Evolutionary conservation across 2,113 vertebrate genomes (phyloP).

Genomic region (Myotis yumanensis): DNA sequence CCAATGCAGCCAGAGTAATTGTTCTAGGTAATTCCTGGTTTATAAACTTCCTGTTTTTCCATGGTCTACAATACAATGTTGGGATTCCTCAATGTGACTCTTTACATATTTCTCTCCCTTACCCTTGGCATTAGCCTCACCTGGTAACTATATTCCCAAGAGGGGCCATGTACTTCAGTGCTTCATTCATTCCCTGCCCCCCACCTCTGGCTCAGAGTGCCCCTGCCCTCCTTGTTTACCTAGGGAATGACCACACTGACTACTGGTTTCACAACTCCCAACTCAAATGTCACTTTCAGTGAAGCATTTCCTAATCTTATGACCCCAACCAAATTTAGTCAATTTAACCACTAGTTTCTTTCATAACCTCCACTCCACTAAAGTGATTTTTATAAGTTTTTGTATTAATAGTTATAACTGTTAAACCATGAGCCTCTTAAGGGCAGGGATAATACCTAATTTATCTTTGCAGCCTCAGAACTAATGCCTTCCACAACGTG

Average conservation of each 20-base stretch:
- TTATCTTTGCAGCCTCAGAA: background rate
- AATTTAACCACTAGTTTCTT: background rate
- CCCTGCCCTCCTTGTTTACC: background rate
- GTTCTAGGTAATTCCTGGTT: background rate
- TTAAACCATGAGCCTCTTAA: background rate
- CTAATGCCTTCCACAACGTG: background rate
- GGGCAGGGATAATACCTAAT: background rate
- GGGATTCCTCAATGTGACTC: background rate
- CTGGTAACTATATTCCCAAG: background rate
- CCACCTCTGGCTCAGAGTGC: background rate
- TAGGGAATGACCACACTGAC: background rate
- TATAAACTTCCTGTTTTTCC: background rate
- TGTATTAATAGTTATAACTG: background rate
- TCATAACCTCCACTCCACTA: background rate
- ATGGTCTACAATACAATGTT: background rate
- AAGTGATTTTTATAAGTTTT: background rate
- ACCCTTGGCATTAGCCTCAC: background rate
- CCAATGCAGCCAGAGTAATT: background rate
- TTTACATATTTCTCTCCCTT: background rate
- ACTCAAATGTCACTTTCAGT: background rate
- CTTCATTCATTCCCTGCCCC: background rate
- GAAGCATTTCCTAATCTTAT: background rate
- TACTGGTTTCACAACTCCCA: background rate
- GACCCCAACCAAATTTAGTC: background rate
- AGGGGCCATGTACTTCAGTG: background rate